Base-by-base conservation (phyloP, 2,113 vertebrate genomes). In the Ameiurus melas region DNA sequence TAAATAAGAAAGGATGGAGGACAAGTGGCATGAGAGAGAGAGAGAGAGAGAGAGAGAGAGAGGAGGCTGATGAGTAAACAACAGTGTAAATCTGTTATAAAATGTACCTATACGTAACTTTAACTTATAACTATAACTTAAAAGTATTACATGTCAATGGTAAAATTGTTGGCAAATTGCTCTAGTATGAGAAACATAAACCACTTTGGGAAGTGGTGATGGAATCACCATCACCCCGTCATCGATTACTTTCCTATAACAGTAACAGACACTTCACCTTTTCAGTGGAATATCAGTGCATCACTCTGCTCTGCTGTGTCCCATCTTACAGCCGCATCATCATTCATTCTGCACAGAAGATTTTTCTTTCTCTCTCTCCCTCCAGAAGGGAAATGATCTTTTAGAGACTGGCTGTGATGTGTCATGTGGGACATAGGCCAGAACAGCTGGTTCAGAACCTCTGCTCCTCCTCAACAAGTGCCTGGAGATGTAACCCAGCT, bases 361-460 rank as follows among this genome's bases (percentile, higher is more conserved):
- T 78, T 84, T 62, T 68, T 86, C 39, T 85, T 43, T 82, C 57
- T 81, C 73, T 86, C 70, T 60, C 30, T 84, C 70, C 66, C 55
- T 84, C 33, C 36, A 84, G 79, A 89, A 88, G 89, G 91, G 89
- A 90, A 75, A 10, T 27, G 73, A 90, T 93, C 91, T 89, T 93
- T 91, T 90, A 81, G 33, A 89, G 84, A 86, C 88, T 85, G 73
- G 77, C 81, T 84, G 64, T 88, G 91, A 92, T 89, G 87, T 84
- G 82, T 90, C 92, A 88, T 79, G 84, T 68, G 90, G 89, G 92
- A 90, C 51, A 6, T 6, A 58, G 88, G 68, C 75, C 81, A 85
- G 91, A 89, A 93, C 89, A 90, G 90, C 90, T 90, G 89, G 87
- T 91, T 91, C 91, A 91, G 84, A 91, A 91, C 91, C 92, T 90